A percentile compares a stretch with the other conserved stretches of the same genome.
Evolutionary conservation across 1,140 invertebrate genomes (phyloP).

Genomic region (Drosophila asahinai): DNA sequence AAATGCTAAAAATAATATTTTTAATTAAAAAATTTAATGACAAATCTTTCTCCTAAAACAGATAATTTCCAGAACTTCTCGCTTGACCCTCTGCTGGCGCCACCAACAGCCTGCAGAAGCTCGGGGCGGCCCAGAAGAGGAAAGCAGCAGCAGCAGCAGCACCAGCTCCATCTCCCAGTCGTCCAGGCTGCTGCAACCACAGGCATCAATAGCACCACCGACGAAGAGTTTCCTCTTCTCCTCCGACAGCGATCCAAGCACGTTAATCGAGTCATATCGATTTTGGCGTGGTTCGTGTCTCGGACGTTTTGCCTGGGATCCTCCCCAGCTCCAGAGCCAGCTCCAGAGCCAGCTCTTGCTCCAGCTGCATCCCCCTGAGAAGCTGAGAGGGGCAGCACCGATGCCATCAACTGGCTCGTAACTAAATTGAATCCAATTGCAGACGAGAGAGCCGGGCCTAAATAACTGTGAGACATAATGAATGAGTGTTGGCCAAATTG

Average conservation of each 20-base stretch:
- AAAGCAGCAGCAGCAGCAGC: constrained; percentile 11
- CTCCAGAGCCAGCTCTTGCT: constrained; percentile 1
- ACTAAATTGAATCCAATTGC: constrained; percentile 83
- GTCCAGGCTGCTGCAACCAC: constrained; percentile 15
- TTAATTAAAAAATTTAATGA: not conserved
- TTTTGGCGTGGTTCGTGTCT: constrained; percentile 80
- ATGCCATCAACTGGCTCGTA: constrained; percentile 63
- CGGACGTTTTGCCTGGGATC: constrained; percentile 68
- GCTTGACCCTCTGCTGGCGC: constrained; percentile 22
- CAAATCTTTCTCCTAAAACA: no score
- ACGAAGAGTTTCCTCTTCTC: not conserved
- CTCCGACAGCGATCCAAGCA: constrained; percentile 44
- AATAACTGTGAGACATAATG: constrained; percentile 76
- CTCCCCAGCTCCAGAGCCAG: constrained; percentile 24
- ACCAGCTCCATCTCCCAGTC: not conserved
- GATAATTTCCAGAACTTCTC: constrained; percentile 3
- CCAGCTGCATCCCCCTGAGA: not conserved
- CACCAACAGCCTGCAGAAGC: constrained; percentile 44
- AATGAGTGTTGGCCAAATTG: constrained; percentile 84
- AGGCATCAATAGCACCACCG: constrained; percentile 51
- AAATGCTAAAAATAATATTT: not conserved
- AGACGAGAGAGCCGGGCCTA: constrained; percentile 8
- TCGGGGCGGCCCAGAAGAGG: constrained; percentile 27
- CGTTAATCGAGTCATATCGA: constrained; percentile 83
- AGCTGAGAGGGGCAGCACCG: constrained; percentile 5